Conservation (phyloP, 2,888 invertebrate species). For the Philaethria dido region DNA sequence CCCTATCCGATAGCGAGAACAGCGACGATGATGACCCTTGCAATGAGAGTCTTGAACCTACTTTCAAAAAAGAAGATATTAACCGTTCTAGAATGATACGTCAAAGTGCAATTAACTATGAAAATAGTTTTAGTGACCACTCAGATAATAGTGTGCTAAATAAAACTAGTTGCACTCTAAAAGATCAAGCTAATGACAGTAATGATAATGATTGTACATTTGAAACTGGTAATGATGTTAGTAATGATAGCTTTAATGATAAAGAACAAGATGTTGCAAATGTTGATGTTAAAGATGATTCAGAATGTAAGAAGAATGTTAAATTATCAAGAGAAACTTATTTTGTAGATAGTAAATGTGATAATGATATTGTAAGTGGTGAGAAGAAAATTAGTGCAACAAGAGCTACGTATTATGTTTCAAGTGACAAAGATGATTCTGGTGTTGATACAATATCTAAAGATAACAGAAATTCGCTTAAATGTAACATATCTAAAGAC, state of each 20-base stretch:
- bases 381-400: constrained; percentile 26
- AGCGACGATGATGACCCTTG: constrained; percentile 54
- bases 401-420: constrained; percentile 30
- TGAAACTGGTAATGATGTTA: constrained; percentile 24
- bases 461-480: background rate
- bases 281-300: constrained; percentile 1
- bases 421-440: constrained; percentile 1
- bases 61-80: constrained; percentile 61
- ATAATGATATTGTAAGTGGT: constrained; percentile 30
- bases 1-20: constrained; percentile 57
- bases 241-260: background rate
- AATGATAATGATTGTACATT: constrained; percentile 46
- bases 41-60: constrained; percentile 70
- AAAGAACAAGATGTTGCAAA: background rate
- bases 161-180: constrained; percentile 50
- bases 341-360: constrained; percentile 28
- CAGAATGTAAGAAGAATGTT: background rate
- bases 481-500: constrained; percentile 10
- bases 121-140: constrained; percentile 40
- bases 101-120: constrained; percentile 43
- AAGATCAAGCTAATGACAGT: constrained; percentile 49
- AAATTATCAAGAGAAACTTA: constrained; percentile 8
- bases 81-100: constrained; percentile 54
- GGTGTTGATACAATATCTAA: background rate
- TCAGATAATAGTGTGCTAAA: constrained; percentile 51